Percentiles rank a stretch among this genome's conserved stretches.
These are phyloP conservation scores for Panthera tigris DNA, from an alignment of 2,113 vertebrate species.

Conservation along the genomic window DNA sequence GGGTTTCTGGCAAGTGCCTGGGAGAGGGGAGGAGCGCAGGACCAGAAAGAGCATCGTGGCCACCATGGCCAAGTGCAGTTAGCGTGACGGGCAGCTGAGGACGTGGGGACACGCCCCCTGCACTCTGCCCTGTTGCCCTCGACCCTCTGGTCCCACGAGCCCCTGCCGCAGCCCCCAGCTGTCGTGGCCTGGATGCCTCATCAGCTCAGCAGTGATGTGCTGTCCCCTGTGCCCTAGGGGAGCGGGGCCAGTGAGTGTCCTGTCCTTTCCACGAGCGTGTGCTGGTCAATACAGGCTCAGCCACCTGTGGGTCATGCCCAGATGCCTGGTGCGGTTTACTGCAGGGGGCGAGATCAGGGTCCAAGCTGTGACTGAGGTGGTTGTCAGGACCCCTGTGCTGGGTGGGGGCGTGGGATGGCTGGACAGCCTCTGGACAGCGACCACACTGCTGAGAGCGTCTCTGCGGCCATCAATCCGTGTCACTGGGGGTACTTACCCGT, in stretches of 20 bases:
- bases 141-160: neutral
- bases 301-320: neutral
- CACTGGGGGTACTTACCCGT: fast-evolving
- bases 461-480: neutral
- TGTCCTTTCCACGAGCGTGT: neutral
- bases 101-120: neutral
- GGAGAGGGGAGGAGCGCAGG: neutral
- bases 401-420: neutral
- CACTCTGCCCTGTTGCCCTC: neutral
- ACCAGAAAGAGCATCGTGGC: neutral
- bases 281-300: no score
- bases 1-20: neutral
- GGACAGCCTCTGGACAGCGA: neutral
- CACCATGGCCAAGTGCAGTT: neutral
- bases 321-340: fast-evolving
- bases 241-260: fast-evolving
- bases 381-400: neutral
- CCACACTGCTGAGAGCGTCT: neutral
- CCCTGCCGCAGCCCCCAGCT: fast-evolving
- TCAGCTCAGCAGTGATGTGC: fast-evolving
- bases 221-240: no score
- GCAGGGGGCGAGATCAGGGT: fast-evolving
- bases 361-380: fast-evolving
- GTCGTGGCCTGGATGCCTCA: fast-evolving
- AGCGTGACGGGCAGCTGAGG: neutral